phyloP scores from a whole-genome alignment of 2,113 vertebrate genomes.

The human (Homo sapiens) region DNA sequence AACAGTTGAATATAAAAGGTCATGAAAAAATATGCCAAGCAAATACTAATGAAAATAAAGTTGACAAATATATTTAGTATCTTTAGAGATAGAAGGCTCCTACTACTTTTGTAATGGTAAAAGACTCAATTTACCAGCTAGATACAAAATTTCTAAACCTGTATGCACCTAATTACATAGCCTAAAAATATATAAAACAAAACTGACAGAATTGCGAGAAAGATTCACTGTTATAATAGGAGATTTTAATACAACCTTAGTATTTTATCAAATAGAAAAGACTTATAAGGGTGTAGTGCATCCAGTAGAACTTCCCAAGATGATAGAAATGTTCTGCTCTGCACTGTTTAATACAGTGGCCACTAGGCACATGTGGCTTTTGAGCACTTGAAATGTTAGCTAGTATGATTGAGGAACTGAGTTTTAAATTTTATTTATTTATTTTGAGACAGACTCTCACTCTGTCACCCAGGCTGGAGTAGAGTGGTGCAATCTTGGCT shows the following conservation, averaged over 20 bases:
- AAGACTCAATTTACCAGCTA: background rate
- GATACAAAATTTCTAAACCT: background rate
- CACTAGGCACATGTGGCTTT: background rate
- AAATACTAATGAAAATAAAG: background rate
- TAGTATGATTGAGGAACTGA: background rate
- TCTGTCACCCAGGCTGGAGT: background rate
- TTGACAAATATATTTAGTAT: background rate
- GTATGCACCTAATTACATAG: background rate
- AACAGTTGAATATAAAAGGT: background rate
- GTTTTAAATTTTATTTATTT: background rate
- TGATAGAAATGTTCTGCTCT: background rate
- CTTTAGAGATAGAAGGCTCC: background rate
- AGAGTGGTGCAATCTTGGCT: background rate
- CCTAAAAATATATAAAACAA: background rate
- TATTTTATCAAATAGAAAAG: background rate
- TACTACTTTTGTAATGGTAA: background rate
- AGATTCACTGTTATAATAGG: background rate
- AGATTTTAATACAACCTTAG: background rate
- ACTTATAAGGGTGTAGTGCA: background rate
- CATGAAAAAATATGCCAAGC: background rate
- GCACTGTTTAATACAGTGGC: background rate
- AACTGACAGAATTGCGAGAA: background rate
- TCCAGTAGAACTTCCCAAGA: background rate
- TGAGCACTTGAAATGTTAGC: background rate
- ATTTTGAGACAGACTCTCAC: background rate